Base-by-base conservation (phyloP, 2,113 vertebrate genomes). In the Spea bombifrons region DNA sequence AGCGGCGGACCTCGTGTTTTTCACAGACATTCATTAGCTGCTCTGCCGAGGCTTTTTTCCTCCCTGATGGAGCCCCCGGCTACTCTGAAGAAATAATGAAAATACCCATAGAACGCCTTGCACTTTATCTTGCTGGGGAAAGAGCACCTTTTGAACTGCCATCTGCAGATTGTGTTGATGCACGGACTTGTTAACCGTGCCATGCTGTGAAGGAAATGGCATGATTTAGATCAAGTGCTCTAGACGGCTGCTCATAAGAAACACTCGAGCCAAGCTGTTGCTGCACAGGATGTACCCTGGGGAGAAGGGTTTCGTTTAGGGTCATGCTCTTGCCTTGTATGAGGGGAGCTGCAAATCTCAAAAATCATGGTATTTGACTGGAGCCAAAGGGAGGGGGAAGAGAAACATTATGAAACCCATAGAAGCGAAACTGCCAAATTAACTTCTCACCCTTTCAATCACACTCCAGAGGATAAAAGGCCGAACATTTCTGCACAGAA, bases 361-460 rank as follows among this genome's bases (percentile, higher is more conserved):
- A 90, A 90, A 88, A 88, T 90, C 88, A 88, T 86, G 59, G 61
- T 84, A 86, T 87, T 91, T 86, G 82, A 86, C 90, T 87, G 88
- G 84, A 86, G 89, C 89, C 83, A 85, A 85, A 85, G 89, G 86
- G 87, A 86, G 86, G 87, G 67, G 89, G 87, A 76, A n/a, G 75
- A 85, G 81, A 88, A 88, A 95, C 94, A 94, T 92, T 96, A 96
- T 96, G 95, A 93, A 96, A 97, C 95, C 95, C 94, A 92, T 92
- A 94, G 92, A 97, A 94, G 95, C 93, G 92, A 97, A 96, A 92
- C 95, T 96, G 96, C 95, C 97, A 97, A 97, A 99, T 98, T 98
- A 99, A 98, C 96, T 97, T 97, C 95, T 97, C 95, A 97, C 96
- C 96, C 95, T 96, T 95, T 98, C 96, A 97, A 98, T 97, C 97